Conservation (phyloP, 2,797 vertebrate genomes). For the Coilia nasus region DNA sequence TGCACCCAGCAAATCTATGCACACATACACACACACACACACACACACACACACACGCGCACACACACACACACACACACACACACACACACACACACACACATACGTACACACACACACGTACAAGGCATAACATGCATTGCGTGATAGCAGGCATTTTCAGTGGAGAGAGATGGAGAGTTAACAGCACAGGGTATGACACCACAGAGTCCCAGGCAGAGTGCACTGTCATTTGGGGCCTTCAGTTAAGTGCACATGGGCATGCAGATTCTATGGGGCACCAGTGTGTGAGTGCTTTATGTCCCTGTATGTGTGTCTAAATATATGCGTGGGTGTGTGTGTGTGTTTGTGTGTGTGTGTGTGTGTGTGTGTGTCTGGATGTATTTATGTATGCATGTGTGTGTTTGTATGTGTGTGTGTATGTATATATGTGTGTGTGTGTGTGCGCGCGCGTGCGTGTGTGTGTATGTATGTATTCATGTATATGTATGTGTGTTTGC, state of each 20-base stretch:
- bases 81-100: neutral
- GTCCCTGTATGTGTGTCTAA: no score
- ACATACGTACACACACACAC: neutral
- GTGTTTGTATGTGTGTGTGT: no score
- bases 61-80: neutral
- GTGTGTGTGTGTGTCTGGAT: no score
- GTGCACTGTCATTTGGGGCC: conserved; percentile 12
- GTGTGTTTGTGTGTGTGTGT: no score
- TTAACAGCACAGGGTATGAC: conserved; percentile 24
- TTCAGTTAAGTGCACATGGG: conserved; percentile 1
- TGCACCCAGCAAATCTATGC: no score
- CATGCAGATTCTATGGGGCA: conserved; percentile 20
- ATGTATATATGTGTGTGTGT: conserved; percentile 5
- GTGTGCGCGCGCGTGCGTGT: neutral
- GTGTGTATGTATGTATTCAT: no score
- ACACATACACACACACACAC: neutral
- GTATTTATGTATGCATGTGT: no score
- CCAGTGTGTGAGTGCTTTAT: no score
- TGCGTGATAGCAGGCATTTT: neutral
- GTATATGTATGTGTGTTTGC: neutral
- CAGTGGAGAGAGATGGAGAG: neutral
- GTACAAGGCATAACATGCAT: neutral
- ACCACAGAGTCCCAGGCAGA: conserved; percentile 24
- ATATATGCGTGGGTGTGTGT: no score
- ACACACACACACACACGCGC: neutral